Evolutionary conservation across 2,113 vertebrate genomes (phyloP), one percentile per base, ranked within the genome.

Genomic region (Phaethornis superciliosus): DNA sequence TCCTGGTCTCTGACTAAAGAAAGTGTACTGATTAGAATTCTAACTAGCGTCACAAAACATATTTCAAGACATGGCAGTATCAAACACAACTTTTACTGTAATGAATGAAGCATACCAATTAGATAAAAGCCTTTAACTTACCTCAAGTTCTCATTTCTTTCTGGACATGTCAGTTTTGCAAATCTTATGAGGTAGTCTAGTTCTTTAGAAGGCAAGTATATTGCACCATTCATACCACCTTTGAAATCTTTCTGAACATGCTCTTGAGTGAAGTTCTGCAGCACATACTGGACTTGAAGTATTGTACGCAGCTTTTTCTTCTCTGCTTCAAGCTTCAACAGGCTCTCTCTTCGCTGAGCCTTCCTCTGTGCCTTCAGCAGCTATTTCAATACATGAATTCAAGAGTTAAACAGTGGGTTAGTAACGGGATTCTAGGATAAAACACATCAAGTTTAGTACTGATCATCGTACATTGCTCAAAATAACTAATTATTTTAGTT

Each of bases 331-430:
- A 96, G 93, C 93, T 97, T 98, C 18, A 95, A 12, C 20, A 98
- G 35, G 65, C 98, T 98, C 82, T 99, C 98, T 76, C 97, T 98
- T 90, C 98, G 97, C 77, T 97, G 96, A 1, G 97, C 98, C 89
- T 99, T 99, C 96, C 92, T 99, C 97, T 99, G 99, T 32, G 98
- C 98, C 95, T 98, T 99, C 91, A 99, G 96, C 77, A 99, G 94
- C 99, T 99, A 92, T 90, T 95, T 87, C 68, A 96, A 94, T 12
- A 30, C 8, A 92, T 19, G 3, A 72, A 75, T 86, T 75, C 47
- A 70, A 55, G 42, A 77, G 42, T 91, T 33, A 72, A 88, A 79
- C 4, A 12, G n/a, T 1, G 1, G 10, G 26, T 63, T 21, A 80
- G 12, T 32, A 84, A 77, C 10, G 80, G 24, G 15, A 69, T 33